Conservation (phyloP, 2,888 invertebrate species). For the Pogonocherus hispidulus region DNA sequence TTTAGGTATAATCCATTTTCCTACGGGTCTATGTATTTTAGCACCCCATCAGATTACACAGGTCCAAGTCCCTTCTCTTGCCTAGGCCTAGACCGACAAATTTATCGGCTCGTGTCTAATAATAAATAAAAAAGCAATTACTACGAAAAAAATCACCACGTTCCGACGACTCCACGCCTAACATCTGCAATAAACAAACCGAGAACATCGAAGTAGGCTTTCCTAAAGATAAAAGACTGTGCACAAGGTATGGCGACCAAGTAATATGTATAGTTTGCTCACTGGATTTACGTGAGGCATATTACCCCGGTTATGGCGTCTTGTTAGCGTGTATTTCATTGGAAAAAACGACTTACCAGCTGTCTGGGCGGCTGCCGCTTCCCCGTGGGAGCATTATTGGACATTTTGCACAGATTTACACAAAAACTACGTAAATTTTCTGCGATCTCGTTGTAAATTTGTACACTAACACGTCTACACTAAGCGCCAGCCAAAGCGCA, state of each 20-base stretch:
- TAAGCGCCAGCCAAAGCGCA: constrained; percentile 62
- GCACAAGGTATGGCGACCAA: constrained; percentile 60
- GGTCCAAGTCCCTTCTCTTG: constrained; percentile 1
- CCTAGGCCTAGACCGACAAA: constrained; percentile 26
- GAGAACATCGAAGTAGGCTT: constrained; percentile 36
- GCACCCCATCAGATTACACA: constrained; percentile 44
- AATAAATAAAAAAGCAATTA: constrained; percentile 32
- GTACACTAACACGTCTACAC: constrained; percentile 57
- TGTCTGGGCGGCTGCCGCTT: constrained; percentile 75
- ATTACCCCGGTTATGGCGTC: constrained; percentile 77
- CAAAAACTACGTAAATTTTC: constrained; percentile 59
- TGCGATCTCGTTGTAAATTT: constrained; percentile 49
- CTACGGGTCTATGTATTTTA: constrained; percentile 1
- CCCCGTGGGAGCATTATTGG: constrained; percentile 69
- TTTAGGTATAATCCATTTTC: constrained; percentile 18
- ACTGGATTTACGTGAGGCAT: constrained; percentile 74
- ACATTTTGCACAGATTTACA: constrained; percentile 65
- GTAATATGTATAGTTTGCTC: constrained; percentile 49
- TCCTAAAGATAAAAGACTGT: constrained; percentile 47
- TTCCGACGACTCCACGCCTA: constrained; percentile 20
- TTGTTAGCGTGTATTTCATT: constrained; percentile 14
- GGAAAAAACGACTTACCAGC: constrained; percentile 71
- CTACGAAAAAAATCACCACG: constrained; percentile 28
- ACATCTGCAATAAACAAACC: constrained; percentile 21
- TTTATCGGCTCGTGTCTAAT: constrained; percentile 21